Evolutionary conservation across 1,140 invertebrate genomes (phyloP).

Genomic region (Polyergus mexicanus): DNA sequence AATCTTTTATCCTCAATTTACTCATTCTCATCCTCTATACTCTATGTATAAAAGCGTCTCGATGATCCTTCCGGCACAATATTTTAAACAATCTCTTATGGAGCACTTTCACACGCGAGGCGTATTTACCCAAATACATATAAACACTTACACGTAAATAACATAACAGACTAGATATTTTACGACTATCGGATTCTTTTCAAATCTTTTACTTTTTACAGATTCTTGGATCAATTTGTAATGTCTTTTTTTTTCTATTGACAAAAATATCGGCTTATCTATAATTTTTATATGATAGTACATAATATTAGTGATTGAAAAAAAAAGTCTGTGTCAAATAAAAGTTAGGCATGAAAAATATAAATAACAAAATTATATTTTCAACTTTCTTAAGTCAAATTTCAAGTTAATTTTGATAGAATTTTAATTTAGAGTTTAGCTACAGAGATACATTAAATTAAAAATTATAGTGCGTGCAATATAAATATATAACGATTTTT

Average conservation of each 20-base stretch:
- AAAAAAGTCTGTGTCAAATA: neutral
- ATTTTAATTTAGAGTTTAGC: neutral
- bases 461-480: neutral
- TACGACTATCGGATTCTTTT: neutral
- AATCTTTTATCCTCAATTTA: constrained; percentile 45
- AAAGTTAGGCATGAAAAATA: neutral
- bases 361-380: too few relatives aligned
- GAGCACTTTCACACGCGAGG: constrained; percentile 22
- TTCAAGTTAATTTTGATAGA: neutral
- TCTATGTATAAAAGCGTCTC: constrained; percentile 33
- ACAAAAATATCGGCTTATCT: neutral
- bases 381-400: neutral
- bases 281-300: neutral
- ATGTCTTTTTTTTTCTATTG: neutral
- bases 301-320: neutral
- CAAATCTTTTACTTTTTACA: neutral
- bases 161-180: constrained; percentile 20
- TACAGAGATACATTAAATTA: neutral
- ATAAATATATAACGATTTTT: neutral
- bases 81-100: constrained; percentile 20
- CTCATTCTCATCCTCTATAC: constrained; percentile 48
- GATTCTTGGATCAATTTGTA: constrained; percentile 10
- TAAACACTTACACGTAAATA: neutral
- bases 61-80: constrained; percentile 32
- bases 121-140: constrained; percentile 2